Base-by-base conservation (phyloP, 2,797 vertebrate genomes). In the Gallinago nigripennis region DNA sequence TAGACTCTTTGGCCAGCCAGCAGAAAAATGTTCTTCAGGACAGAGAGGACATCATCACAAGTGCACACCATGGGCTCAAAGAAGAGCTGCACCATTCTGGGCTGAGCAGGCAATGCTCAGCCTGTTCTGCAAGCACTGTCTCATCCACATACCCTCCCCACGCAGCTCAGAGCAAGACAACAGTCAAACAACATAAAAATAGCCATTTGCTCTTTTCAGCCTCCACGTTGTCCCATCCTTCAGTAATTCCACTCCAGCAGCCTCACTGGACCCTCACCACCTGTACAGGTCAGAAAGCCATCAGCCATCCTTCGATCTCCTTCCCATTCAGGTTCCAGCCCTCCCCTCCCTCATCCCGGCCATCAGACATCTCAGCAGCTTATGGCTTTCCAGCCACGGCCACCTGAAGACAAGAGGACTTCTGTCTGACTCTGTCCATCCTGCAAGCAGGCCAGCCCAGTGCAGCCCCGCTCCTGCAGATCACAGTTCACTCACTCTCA, bases 401-500 rank as follows among this genome's bases (percentile, higher is more conserved):
- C 53, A 54, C 27, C 54, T 58, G 30, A 35, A 41, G 33, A 16
- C 43, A 66, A 31, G 18, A 71, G 48, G 56, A 46, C 11, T 4
- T 63, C 39, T 43, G 70, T 27, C 51, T 12, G 20, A 33, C 71
- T 35, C 46, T 3, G 6, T 35, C n/a, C 50, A 51, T 50, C 48
- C 43, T 51, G 4, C 2, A 31, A 15, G 70, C 2, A 3, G 56
- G 33, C 53, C 46, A 28, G 45, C 51, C 20, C 30, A 24, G 33
- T 3, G 1, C 28, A 61, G 58, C 57, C 61, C 21, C 0, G 0
- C 12, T 37, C 64, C 51, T n/a, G 1, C 56, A 23, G 31, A 37
- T 28, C 56, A 21, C 0, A 0, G 80, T 37, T 87, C 53, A 96
- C 98, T 98, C 97, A 99, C 98, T 98, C 90, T 99, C 98, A 2